phyloP scores from a whole-genome alignment of 2,888 invertebrate species.

The Cantharis flavilabris region DNA sequence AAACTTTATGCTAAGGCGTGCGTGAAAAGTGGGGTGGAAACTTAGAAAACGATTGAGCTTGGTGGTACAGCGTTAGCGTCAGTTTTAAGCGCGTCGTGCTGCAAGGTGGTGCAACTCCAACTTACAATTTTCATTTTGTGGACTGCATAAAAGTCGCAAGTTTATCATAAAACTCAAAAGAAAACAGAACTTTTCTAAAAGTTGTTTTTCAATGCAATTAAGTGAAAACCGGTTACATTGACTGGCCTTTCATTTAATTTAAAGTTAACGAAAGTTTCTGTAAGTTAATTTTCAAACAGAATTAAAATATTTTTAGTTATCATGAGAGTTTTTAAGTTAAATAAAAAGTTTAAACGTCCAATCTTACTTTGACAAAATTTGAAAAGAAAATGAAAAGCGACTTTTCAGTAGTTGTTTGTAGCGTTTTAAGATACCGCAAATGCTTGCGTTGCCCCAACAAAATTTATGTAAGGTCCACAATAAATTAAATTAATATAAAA shows the following conservation, averaged over 20 bases:
- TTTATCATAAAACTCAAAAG: background rate
- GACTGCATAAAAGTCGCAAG: background rate
- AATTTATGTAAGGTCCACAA: background rate
- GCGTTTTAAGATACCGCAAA: background rate
- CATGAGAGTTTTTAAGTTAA: background rate
- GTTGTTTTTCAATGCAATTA: background rate
- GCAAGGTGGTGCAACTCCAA: constrained; percentile 16
- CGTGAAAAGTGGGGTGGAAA: constrained; percentile 25
- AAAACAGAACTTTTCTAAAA: background rate
- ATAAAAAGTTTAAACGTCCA: background rate
- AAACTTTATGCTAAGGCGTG: constrained; percentile 12
- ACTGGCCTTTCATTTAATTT: background rate
- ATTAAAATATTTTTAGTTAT: background rate
- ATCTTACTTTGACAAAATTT: background rate
- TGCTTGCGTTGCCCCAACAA: background rate
- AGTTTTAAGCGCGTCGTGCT: constrained; percentile 24
- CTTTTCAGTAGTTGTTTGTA: background rate
- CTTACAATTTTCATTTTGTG: background rate
- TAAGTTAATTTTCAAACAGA: background rate
- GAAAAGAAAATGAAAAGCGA: background rate
- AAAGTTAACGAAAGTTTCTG: background rate
- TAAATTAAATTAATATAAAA: background rate
- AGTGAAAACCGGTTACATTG: background rate
- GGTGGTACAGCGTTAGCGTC: constrained; percentile 17
- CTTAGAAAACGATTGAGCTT: constrained; percentile 11